A percentile compares a stretch with the other conserved stretches of the same genome.
These are phyloP conservation scores for Nannobrachium achirus DNA, from an alignment of 2,113 vertebrate species.

Conservation along the genomic window DNA sequence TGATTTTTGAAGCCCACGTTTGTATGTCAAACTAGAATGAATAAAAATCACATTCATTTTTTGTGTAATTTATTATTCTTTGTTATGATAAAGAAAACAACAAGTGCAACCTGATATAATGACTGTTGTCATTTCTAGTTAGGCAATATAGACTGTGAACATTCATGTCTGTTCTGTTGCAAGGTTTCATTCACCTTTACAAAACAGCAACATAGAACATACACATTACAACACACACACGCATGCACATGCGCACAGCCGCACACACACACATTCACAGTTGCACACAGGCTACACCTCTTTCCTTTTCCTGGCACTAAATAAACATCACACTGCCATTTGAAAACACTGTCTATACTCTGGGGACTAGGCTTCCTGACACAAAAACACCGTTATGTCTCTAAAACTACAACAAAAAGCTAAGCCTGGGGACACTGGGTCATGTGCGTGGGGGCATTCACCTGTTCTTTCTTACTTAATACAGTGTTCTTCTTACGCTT, in stretches of 20 bases:
- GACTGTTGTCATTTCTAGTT: too few relatives aligned
- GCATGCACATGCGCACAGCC: background rate
- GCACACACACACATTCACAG: background rate
- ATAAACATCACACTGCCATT: background rate
- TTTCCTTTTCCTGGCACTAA: background rate
- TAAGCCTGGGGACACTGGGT: background rate
- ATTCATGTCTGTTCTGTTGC: too few relatives aligned
- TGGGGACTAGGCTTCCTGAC: background rate
- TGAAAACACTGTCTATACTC: background rate
- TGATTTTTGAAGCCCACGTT: too few relatives aligned
- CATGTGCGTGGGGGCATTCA: background rate
- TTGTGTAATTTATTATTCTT: too few relatives aligned
- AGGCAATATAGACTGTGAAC: too few relatives aligned
- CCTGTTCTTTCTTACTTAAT: too few relatives aligned
- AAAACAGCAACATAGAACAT: too few relatives aligned
- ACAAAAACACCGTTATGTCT: background rate
- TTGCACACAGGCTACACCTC: background rate
- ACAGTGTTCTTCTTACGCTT: too few relatives aligned
- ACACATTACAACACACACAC: background rate
- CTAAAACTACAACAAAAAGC: background rate
- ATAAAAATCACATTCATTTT: too few relatives aligned
- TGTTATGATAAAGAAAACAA: too few relatives aligned
- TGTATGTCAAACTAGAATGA: too few relatives aligned
- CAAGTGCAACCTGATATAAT: too few relatives aligned
- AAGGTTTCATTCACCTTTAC: background rate